Conservation (phyloP, 2,113 vertebrate species). For the Circaetus gallicus region DNA sequence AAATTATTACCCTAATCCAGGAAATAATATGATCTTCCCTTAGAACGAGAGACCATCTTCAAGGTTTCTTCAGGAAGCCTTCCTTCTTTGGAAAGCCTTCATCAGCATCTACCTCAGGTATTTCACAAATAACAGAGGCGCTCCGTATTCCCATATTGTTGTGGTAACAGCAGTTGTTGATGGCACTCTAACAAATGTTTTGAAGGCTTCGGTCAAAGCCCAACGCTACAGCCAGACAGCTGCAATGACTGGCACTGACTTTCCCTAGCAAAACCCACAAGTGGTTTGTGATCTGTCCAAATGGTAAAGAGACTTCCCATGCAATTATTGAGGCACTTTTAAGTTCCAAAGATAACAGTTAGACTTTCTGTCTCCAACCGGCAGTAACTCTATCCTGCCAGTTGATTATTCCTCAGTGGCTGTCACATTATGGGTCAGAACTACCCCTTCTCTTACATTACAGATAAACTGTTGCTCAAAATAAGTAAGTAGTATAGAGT, state of each 20-base stretch:
- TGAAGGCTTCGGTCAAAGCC: background rate
- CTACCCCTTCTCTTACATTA: background rate
- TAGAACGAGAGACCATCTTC: background rate
- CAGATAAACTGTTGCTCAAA: background rate
- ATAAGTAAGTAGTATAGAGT: background rate
- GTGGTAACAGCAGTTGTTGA: background rate
- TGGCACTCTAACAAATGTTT: background rate
- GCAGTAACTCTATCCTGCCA: background rate
- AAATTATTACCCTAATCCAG: background rate
- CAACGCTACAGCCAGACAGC: background rate
- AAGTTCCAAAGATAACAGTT: constrained; percentile 30
- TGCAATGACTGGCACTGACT: background rate
- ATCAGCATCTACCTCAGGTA: background rate
- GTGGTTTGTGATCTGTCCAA: constrained; percentile 13
- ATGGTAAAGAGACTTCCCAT: background rate
- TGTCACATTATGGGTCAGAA: background rate
- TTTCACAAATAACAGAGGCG: background rate
- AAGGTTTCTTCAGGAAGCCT: background rate
- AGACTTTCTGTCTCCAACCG: constrained; percentile 37
- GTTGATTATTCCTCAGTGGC: background rate
- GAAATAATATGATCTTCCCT: background rate
- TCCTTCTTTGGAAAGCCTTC: background rate
- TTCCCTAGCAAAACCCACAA: background rate
- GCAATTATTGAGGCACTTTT: constrained; percentile 24
- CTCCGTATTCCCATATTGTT: background rate